Evolutionary conservation across 2,113 vertebrate genomes (phyloP), one percentile per base, ranked within the genome.

Genomic region (Pelmatolapia mariae): DNA sequence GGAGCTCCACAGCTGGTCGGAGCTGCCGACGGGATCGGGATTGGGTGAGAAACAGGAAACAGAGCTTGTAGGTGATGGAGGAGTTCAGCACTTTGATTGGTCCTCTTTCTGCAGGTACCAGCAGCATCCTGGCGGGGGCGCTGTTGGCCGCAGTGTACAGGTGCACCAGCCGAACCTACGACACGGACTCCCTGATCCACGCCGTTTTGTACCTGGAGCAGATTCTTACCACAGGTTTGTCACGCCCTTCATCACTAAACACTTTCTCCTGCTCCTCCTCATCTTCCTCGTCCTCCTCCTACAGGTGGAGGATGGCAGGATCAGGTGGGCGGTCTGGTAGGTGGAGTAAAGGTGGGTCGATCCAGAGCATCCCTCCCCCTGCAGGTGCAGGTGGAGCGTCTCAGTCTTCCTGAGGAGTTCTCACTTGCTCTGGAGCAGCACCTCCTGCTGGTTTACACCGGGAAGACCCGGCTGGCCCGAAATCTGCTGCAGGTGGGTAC

Each of bases 301-400:
- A 1, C 87, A 99, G 99, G 99, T 4, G 99, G 99, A 0, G 98
- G 99, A 13, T 99, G 99, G 99, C 99, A 99, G 95, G 99, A 99
- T 89, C 98, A 99, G 93, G 98, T 99, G 2, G 98, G 99, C 0
- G 98, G 99, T 12, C 93, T 99, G 0, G 93, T 98, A 78, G 98
- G 98, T 0, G 98, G 98, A 43, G 94, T 99, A 43, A 99, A 99
- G 90, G 95, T 98, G 1, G 98, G 97, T 1, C 96, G 97, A 3
- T 99, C 98, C 0, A 91, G 82, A 63, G 96, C 98, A 1, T 95
- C 90, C 86, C 94, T 99, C 53, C 98, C 98, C 0, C 96, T 99
- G 36, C 95, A 89, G 89, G 98, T 99, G 68, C 96, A 97, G 5
- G 98, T 99, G 87, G 97, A 99, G 78, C 91, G 89, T 61, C 96